A percentile compares a stretch with the other conserved stretches of the same genome.
Evolutionary conservation across 1,140 invertebrate genomes (phyloP).

Genomic region (Plodia interpunctella): DNA sequence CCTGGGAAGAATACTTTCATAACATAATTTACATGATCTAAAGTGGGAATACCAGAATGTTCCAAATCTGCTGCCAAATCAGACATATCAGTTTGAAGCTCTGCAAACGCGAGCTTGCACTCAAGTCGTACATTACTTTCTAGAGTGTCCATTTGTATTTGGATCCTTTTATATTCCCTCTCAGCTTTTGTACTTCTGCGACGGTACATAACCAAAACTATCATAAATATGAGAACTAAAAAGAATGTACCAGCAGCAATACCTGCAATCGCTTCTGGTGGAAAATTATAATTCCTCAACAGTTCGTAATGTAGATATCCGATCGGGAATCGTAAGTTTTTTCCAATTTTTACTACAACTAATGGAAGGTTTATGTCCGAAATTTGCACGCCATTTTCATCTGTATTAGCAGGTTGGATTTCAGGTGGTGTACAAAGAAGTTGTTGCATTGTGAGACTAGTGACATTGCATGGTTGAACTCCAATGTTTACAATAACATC

Average conservation of each 20-base stretch:
- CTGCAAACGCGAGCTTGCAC: constrained; percentile 99
- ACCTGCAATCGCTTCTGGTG: constrained; percentile 90
- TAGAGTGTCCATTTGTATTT: constrained; percentile 99
- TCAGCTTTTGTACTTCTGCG: constrained; percentile 96
- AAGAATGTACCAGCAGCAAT: constrained; percentile 90
- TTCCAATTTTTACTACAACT: constrained; percentile 93
- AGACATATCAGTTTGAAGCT: constrained; percentile 99
- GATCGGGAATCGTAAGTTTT: constrained; percentile 90
- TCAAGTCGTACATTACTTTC: constrained; percentile 98
- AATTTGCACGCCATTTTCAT: constrained; percentile 88
- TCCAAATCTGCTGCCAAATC: constrained; percentile 97
- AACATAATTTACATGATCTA: constrained; percentile 97
- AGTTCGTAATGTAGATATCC: constrained; percentile 94
- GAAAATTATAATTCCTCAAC: constrained; percentile 89
- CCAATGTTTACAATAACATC: constrained; percentile 97
- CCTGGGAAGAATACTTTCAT: constrained; percentile 99
- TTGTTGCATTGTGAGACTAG: constrained; percentile 91
- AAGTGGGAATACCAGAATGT: constrained; percentile 95
- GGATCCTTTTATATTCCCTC: constrained; percentile 96
- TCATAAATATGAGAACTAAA: constrained; percentile 89
- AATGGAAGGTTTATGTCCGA: constrained; percentile 86
- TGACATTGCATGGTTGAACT: constrained; percentile 91
- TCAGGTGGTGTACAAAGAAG: constrained; percentile 94
- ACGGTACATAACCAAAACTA: constrained; percentile 92
- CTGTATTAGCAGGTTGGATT: constrained; percentile 89